phyloP scores from a whole-genome alignment of 2,797 vertebrate species.

The Mormyrops attenuatus region DNA sequence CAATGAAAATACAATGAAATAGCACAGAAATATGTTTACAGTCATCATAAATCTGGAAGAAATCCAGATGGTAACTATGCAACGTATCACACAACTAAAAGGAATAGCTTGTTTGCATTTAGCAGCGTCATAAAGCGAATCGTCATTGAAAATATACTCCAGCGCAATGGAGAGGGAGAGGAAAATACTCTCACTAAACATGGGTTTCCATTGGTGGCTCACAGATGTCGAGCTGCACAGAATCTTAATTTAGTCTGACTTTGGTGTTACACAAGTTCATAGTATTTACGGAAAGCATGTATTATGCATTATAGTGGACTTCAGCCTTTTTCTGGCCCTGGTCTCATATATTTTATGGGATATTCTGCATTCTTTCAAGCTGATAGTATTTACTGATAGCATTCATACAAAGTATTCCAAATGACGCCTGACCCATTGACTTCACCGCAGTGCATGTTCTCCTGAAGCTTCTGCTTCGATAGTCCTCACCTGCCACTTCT shows the following conservation, averaged over 20 bases:
- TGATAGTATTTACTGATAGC: not conserved
- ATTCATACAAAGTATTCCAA: not conserved
- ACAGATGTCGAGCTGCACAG: not conserved
- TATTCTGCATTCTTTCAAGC: not conserved
- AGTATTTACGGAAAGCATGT: not conserved
- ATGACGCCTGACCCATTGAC: not conserved
- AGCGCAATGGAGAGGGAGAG: not conserved
- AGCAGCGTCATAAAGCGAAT: not conserved
- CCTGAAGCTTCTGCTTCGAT: not conserved
- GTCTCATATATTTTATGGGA: not conserved
- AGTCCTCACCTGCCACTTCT: not conserved
- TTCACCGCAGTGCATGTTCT: not conserved
- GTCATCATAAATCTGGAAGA: not conserved
- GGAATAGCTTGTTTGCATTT: not conserved
- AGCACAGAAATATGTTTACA: not conserved
- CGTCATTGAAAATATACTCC: not conserved
- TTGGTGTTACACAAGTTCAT: not conserved
- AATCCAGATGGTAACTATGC: not conserved
- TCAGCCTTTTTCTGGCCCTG: not conserved
- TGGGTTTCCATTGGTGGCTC: not conserved
- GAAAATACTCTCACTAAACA: not conserved
- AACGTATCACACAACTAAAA: not conserved
- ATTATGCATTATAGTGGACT: not conserved
- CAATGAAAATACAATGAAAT: not conserved
- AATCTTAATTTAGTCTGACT: not conserved